Evolutionary conservation across 1,140 invertebrate genomes (phyloP).

Genomic region (Trichonephila clavata): DNA sequence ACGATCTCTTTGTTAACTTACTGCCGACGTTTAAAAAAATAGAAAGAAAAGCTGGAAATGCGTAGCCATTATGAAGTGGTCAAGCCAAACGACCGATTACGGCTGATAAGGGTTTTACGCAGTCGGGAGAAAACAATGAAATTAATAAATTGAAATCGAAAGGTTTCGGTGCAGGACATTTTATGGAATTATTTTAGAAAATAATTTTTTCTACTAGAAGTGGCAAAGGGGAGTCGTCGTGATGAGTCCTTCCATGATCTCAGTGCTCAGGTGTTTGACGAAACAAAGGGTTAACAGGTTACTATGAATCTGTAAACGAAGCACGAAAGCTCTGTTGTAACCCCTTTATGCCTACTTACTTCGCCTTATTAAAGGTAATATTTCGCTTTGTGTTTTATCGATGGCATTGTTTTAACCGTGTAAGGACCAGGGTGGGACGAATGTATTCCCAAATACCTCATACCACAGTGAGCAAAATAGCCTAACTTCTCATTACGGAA

Average conservation of each 20-base stretch:
- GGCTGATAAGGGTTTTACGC: not conserved
- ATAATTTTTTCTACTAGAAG: slow-evolving; percentile 22
- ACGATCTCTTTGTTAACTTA: slow-evolving; percentile 72
- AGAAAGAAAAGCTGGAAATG: slow-evolving; percentile 28
- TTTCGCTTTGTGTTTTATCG: slow-evolving; percentile 60
- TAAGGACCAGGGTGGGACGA: not conserved
- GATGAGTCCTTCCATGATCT: slow-evolving; percentile 3
- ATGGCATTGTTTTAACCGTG: slow-evolving; percentile 48
- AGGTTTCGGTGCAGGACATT: slow-evolving; percentile 32
- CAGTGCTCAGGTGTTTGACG: slow-evolving; percentile 4
- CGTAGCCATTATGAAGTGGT: slow-evolving; percentile 54
- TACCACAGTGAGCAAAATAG: slow-evolving; percentile 16
- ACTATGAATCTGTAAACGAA: slow-evolving; percentile 28
- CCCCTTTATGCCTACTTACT: slow-evolving; percentile 57
- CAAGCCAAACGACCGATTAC: slow-evolving; percentile 62
- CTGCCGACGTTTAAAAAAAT: not conserved
- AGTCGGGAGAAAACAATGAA: slow-evolving; percentile 14
- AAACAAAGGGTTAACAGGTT: slow-evolving; percentile 59
- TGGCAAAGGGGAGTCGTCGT: not conserved
- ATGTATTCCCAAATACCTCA: not conserved
- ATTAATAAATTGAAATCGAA: slow-evolving; percentile 68
- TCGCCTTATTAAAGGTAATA: slow-evolving; percentile 64
- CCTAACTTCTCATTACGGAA: slow-evolving; percentile 39
- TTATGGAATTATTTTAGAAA: slow-evolving; percentile 34
- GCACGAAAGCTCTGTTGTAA: slow-evolving; percentile 29